Evolutionary conservation across 2,113 vertebrate species (phyloP), one percentile per base, ranked within the genome.

Genomic region (Pachyramphus minor): DNA sequence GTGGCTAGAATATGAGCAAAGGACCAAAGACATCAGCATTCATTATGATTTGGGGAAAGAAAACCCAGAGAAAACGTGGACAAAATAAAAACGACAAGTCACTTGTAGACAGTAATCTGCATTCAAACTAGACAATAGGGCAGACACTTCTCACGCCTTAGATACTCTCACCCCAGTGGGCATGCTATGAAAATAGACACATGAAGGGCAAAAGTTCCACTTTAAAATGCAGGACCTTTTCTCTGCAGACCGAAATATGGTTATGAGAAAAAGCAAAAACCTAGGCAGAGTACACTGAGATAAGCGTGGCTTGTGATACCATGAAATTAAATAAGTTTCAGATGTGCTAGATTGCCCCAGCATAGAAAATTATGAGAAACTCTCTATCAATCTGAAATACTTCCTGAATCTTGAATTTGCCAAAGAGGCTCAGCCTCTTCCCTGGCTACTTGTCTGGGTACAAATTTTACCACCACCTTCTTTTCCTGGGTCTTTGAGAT

Each of bases 291-390:
- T 47, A 62, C 56, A 30, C n/a, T 33, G 92, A 50, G 33, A 81
- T 81, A 85, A 89, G 12, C 0, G 0, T 49, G 69, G 13, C 41
- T 93, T 78, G 52, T 88, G 85, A 71, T 64, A 90, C 79, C 77
- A 87, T 91, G 90, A 94, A 94, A 96, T 85, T 88, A 64, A 92
- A 88, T 96, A 68, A 21, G 72, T 92, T 97, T 88, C 93, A 95
- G 76, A 94, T 84, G 68, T 84, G 88, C 92, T 83, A 90, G 82
- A 88, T 81, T 87, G 63, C 30, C 31, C 47, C 42, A 71, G 63
- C 30, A 88, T 21, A 91, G 63, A 91, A 85, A 93, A 90, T 35
- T 3, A 84, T 56, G 52, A 90, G 30, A 82, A 5, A 63, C 10
- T 50, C 22, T 77, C 41, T 68, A 58, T 84, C 45, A 72, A 10